Conservation (phyloP, 2,888 invertebrate species). For the Drosophila antonietae region DNA sequence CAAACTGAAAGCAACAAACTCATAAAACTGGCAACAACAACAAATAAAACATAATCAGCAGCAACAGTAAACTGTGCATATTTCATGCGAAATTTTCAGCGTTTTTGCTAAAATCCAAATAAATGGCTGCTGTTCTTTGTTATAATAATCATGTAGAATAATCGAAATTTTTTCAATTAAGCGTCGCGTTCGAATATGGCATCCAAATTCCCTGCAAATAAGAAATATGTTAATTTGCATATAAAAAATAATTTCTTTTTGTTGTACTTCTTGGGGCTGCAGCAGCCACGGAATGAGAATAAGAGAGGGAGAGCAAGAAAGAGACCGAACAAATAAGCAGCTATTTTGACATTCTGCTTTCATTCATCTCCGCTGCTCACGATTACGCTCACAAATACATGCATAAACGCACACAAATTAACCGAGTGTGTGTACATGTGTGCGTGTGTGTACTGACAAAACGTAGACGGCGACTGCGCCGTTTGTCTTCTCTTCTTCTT, state of each 20-base stretch:
- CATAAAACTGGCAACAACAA: constrained; percentile 42
- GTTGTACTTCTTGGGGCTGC: constrained; percentile 59
- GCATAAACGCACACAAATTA: constrained; percentile 42
- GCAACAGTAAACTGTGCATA: constrained; percentile 71
- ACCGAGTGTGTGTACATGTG: constrained; percentile 17
- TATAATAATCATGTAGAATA: constrained; percentile 6
- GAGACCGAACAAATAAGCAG: constrained; percentile 47
- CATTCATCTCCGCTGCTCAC: constrained; percentile 73
- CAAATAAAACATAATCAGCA: constrained; percentile 61
- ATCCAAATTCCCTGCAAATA: constrained; percentile 39
- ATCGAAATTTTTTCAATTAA: constrained; percentile 18
- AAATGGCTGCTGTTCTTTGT: constrained; percentile 14
- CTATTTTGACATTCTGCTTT: constrained; percentile 78
- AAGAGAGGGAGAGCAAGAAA: constrained; percentile 10
- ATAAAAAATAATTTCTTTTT: constrained; percentile 63
- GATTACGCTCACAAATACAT: constrained; percentile 54
- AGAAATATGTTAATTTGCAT: constrained; percentile 57
- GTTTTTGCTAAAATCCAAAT: constrained; percentile 15
- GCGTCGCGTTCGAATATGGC: constrained; percentile 9
- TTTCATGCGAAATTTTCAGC: constrained; percentile 58
- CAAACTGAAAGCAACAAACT: constrained; percentile 43
- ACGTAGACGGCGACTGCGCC: constrained; percentile 53
- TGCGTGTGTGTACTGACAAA: constrained; percentile 34
- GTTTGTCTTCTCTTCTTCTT: constrained; percentile 50
- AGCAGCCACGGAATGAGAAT: constrained; percentile 53